Percentiles rank a stretch among this genome's conserved stretches.
Evolutionary conservation across 2,888 invertebrate species (phyloP).

Genomic region (Agriopis aurantiaria): DNA sequence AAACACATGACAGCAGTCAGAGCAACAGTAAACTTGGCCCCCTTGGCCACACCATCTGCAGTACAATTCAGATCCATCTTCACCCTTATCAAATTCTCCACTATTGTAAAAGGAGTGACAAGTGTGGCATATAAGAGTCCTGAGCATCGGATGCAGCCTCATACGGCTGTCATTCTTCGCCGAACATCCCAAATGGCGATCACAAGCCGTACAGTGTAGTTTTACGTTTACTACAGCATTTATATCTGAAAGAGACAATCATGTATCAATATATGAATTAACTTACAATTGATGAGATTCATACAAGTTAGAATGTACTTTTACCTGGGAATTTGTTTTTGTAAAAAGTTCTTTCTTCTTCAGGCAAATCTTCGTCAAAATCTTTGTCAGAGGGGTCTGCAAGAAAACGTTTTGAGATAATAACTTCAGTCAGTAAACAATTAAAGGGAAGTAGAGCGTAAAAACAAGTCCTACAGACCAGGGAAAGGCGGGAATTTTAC

Average conservation of each 20-base stretch:
- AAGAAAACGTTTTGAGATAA: slow-evolving; percentile 44
- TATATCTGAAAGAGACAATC: slow-evolving; percentile 78
- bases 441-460: neutral
- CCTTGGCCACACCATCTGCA: slow-evolving; percentile 95
- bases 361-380: slow-evolving; percentile 84
- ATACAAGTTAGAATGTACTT: neutral
- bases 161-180: slow-evolving; percentile 88
- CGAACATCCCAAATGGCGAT: slow-evolving; percentile 91
- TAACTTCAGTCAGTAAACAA: neutral
- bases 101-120: slow-evolving; percentile 93
- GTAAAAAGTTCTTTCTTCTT: slow-evolving; percentile 84
- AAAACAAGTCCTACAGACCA: slow-evolving; percentile 55
- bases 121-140: slow-evolving; percentile 90
- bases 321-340: slow-evolving; percentile 80
- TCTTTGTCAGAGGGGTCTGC: slow-evolving; percentile 76
- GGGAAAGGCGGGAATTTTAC: slow-evolving; percentile 80
- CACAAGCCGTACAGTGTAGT: slow-evolving; percentile 92
- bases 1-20: slow-evolving; percentile 91
- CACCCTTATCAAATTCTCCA: slow-evolving; percentile 93
- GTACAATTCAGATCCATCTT: slow-evolving; percentile 93
- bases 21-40: slow-evolving; percentile 92
- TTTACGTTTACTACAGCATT: slow-evolving; percentile 86
- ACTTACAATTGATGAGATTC: neutral
- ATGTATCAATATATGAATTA: neutral
- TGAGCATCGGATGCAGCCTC: slow-evolving; percentile 90